A percentile compares a stretch with the other conserved stretches of the same genome.
phyloP scores from a whole-genome alignment of 2,113 vertebrate species.

The Capreolus pygargus region DNA sequence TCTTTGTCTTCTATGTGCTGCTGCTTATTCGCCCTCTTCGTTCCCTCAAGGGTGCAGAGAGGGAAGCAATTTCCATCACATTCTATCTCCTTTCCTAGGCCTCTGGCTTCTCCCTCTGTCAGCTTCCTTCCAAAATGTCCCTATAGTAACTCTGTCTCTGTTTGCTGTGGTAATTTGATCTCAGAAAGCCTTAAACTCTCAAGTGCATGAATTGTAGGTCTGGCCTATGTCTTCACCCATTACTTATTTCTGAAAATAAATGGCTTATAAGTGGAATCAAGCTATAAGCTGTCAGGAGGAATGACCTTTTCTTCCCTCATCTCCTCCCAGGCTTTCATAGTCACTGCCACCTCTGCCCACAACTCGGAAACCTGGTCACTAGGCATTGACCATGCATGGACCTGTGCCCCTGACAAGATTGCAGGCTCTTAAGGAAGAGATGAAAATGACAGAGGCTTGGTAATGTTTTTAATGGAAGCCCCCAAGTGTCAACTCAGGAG shows the following conservation, averaged over 20 bases:
- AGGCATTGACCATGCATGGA: constrained; percentile 29
- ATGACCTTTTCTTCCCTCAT: constrained; percentile 58
- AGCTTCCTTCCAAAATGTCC: constrained; percentile 34
- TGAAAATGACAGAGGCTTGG: neutral
- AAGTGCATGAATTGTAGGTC: constrained; percentile 59
- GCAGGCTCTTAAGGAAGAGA: constrained; percentile 52
- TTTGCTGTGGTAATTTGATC: constrained; percentile 65
- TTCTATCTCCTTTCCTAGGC: constrained; percentile 53
- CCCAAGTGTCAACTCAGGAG: constrained; percentile 8
- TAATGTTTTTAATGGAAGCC: constrained; percentile 33
- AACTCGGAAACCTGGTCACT: constrained; percentile 22
- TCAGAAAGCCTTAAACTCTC: constrained; percentile 54
- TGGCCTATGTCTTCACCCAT: constrained; percentile 72
- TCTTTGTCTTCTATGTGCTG: neutral
- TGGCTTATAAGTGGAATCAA: constrained; percentile 71
- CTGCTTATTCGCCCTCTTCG: constrained; percentile 62
- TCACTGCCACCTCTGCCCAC: constrained; percentile 9
- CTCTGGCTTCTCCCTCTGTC: constrained; percentile 46
- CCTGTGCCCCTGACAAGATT: constrained; percentile 55
- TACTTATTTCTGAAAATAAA: constrained; percentile 75
- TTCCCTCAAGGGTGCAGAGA: constrained; percentile 48
- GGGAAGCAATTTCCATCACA: constrained; percentile 57
- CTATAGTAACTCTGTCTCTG: constrained; percentile 37
- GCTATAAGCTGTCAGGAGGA: constrained; percentile 65
- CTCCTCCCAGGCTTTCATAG: constrained; percentile 26